Conservation (phyloP, 2,888 invertebrate species). For the Microchrysa polita region DNA sequence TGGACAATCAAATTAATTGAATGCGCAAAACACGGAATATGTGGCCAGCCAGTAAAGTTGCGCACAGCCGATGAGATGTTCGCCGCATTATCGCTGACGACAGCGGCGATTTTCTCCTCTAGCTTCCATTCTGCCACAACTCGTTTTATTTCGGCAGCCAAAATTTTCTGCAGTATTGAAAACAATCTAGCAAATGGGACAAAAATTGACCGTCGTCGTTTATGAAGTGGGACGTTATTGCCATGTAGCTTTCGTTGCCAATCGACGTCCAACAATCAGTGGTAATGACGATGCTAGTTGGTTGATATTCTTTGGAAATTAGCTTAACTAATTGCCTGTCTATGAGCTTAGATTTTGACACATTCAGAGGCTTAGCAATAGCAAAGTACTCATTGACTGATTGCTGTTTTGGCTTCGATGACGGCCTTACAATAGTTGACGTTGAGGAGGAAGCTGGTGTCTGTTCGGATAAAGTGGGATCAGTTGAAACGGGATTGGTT, state of each 20-base stretch:
- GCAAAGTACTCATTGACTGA: no score
- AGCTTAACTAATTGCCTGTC: no score
- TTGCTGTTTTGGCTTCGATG: no score
- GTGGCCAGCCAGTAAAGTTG: constrained; percentile 49
- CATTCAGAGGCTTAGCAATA: no score
- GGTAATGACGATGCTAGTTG: constrained; percentile 53
- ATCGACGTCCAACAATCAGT: constrained; percentile 54
- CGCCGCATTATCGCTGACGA: constrained; percentile 53
- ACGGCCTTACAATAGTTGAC: no score
- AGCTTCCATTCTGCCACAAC: constrained; percentile 47
- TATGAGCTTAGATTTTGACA: no score
- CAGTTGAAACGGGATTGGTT: no score
- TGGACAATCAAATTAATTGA: constrained; percentile 50
- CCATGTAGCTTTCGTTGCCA: constrained; percentile 51
- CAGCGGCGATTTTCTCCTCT: constrained; percentile 33
- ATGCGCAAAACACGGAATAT: constrained; percentile 52
- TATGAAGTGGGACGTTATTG: constrained; percentile 53
- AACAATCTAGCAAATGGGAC: constrained; percentile 50
- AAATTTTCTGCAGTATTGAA: constrained; percentile 51
- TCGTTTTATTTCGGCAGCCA: constrained; percentile 44
- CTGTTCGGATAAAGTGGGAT: no score
- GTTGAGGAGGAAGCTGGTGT: no score
- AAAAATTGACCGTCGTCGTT: constrained; percentile 47
- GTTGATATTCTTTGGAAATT: constrained; percentile 52
- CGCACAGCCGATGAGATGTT: constrained; percentile 53